Base-by-base conservation (phyloP, 30 jellyfish, hydroid and myxozoan species). In the Hydractinia symbiolongicarpus region DNA sequence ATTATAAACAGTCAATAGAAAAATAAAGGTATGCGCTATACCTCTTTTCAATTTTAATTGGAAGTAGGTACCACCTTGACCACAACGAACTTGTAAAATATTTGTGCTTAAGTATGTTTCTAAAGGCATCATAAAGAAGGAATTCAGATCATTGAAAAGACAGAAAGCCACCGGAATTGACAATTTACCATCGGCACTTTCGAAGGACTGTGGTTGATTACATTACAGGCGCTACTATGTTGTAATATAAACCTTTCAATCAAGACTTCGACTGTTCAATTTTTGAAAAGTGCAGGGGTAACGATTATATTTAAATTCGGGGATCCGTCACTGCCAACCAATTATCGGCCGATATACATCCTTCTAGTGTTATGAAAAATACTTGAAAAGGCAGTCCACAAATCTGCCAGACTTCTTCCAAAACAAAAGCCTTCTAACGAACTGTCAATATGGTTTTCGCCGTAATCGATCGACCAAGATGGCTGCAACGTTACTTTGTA, bases 11-110 rank as follows among this genome's bases (percentile, higher is more conserved):
- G 74, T 6, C 40, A 64, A 1, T 6, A 64, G 40, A 13, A 64
- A 64, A 64, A 64, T 64, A 44, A 64, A 64, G 74, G 74, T 1
- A 64, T 64, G 74, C 4, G 74, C 74, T 64, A n/a, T 64, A 64
- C 74, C 74, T 13, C 74, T 64, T 13, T 4, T 64, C 8, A 13
- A 64, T 64, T 64, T 64, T 51, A 64, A 4, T 51, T 64, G 17
- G 74, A 64, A 64, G 17, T 64, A 13, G 0, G 74, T 64, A 13
- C 74, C 74, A 51, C 74, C 74, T 4, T 64, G 4, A 64, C 6
- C 74, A 64, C 74, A 64, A 13, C 74, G 8, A n/a, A 64, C 74
- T 44, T 64, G 17, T 51, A 64, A 13, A 6, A 64, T 2, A 62
- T 62, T 62, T 62, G 74, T 64, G 74, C 16, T 6, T n/a, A 6